Percentiles rank a stretch among this genome's conserved stretches.
phyloP scores from a whole-genome alignment of 2,888 invertebrate genomes.

The Pseudanteris insignis region DNA sequence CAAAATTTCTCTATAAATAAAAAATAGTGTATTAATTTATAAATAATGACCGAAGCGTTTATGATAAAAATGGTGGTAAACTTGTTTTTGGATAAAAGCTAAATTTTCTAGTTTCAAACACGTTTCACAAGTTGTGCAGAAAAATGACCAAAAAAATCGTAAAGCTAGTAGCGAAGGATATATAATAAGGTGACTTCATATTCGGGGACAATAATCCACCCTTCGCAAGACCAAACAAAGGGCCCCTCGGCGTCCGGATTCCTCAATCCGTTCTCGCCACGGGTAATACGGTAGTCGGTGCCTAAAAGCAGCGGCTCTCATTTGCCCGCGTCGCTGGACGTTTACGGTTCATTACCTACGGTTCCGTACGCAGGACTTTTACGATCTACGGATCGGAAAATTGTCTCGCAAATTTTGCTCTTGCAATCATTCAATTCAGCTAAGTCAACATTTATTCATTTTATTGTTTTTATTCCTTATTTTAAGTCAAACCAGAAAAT shows the following conservation, averaged over 20 bases:
- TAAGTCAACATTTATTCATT: neutral
- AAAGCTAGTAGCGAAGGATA: neutral
- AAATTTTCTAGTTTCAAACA: no score
- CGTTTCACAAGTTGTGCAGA: no score
- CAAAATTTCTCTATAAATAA: no score
- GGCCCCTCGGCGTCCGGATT: slow-evolving; percentile 27
- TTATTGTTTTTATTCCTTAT: no score
- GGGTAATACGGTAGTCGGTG: slow-evolving; percentile 35
- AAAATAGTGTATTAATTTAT: no score
- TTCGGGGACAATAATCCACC: slow-evolving; percentile 34
- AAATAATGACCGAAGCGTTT: no score
- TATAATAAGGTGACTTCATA: slow-evolving; percentile 26
- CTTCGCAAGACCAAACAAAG: slow-evolving; percentile 34
- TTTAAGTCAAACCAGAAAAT: no score
- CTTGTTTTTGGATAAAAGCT: no score
- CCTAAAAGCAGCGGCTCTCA: slow-evolving; percentile 34
- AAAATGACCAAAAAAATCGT: neutral
- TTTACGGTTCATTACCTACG: slow-evolving; percentile 21
- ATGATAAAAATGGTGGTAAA: no score
- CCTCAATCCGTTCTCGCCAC: slow-evolving; percentile 26
- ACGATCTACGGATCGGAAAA: neutral
- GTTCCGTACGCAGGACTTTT: slow-evolving; percentile 11
- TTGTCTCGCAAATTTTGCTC: neutral
- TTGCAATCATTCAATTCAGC: neutral
- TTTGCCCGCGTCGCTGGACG: slow-evolving; percentile 18